phyloP scores from a whole-genome alignment of 2,888 invertebrate species.

The Saturnia pavonia region DNA sequence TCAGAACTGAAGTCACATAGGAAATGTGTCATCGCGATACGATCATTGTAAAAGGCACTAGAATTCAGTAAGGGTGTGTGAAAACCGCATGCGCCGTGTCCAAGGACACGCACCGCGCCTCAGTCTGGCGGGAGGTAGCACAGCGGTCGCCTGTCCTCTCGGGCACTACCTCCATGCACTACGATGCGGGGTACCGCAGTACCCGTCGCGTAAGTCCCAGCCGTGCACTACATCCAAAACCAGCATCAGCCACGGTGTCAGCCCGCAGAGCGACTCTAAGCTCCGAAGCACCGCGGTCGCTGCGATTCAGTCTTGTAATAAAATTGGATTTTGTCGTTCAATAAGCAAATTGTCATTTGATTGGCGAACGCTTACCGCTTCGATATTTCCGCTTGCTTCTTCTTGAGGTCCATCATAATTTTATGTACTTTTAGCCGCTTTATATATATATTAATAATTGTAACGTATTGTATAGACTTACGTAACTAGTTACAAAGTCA shows the following conservation, averaged over 20 bases:
- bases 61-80: constrained; percentile 67
- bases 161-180: constrained; percentile 44
- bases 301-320: constrained; percentile 80
- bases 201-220: constrained; percentile 58
- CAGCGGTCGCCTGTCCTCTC: constrained; percentile 63
- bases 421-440: constrained; percentile 64
- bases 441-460: constrained; percentile 49
- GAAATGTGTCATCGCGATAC: constrained; percentile 54
- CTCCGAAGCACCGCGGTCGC: constrained; percentile 75
- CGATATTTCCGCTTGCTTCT: constrained; percentile 73
- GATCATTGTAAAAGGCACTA: constrained; percentile 57
- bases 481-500: constrained; percentile 65
- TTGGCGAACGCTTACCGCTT: constrained; percentile 77
- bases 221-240: constrained; percentile 66
- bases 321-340: constrained; percentile 79
- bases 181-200: constrained; percentile 71
- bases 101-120: constrained; percentile 76
- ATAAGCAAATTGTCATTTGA: constrained; percentile 74
- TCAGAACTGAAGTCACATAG: constrained; percentile 31
- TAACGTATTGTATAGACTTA: constrained; percentile 53
- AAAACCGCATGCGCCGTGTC: constrained; percentile 66
- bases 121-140: constrained; percentile 74
- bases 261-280: constrained; percentile 70
- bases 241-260: constrained; percentile 54
- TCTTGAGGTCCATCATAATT: constrained; percentile 54